A percentile compares a stretch with the other conserved stretches of the same genome.
Evolutionary conservation across 2,797 vertebrate genomes (phyloP).

Genomic region (Diplodus sargus): DNA sequence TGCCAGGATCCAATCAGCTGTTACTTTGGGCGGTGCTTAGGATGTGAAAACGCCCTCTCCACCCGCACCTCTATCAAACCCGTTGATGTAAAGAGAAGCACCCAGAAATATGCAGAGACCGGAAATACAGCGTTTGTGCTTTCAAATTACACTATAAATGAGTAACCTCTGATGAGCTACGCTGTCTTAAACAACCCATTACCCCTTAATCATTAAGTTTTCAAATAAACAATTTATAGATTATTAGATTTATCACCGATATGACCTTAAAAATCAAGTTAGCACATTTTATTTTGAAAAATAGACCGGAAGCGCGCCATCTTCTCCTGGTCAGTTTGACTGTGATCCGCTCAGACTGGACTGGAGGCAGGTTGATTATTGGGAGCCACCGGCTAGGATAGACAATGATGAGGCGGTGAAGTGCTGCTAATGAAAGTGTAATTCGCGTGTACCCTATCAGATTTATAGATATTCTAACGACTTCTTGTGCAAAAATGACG

Average conservation of each 20-base stretch:
- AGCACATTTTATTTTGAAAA: conserved; percentile 58
- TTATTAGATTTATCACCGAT: fast-evolving
- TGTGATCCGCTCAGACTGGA: conserved; percentile 35
- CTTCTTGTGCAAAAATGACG: conserved; percentile 78
- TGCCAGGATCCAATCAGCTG: conserved; percentile 33
- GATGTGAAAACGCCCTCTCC: not conserved
- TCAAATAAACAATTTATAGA: fast-evolving
- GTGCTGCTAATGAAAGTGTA: conserved; percentile 43
- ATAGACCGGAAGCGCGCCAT: not conserved
- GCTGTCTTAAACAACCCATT: fast-evolving
- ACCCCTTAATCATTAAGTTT: fast-evolving
- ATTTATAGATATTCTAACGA: conserved; percentile 27
- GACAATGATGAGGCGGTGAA: conserved; percentile 80
- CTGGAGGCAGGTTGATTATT: conserved; percentile 68
- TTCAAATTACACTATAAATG: not conserved
- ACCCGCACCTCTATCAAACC: not conserved
- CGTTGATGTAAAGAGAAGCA: fast-evolving
- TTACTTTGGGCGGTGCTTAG: conserved; percentile 15
- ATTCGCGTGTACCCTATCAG: conserved; percentile 19
- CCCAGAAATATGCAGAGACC: not conserved
- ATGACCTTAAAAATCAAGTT: not conserved
- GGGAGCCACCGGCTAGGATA: conserved; percentile 57
- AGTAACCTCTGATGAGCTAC: not conserved
- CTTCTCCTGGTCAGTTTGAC: not conserved
- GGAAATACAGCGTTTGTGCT: not conserved